Percentiles rank a stretch among this genome's conserved stretches.
Evolutionary conservation across 2,797 vertebrate species (phyloP).

Genomic region (Rhinophrynus dorsalis): DNA sequence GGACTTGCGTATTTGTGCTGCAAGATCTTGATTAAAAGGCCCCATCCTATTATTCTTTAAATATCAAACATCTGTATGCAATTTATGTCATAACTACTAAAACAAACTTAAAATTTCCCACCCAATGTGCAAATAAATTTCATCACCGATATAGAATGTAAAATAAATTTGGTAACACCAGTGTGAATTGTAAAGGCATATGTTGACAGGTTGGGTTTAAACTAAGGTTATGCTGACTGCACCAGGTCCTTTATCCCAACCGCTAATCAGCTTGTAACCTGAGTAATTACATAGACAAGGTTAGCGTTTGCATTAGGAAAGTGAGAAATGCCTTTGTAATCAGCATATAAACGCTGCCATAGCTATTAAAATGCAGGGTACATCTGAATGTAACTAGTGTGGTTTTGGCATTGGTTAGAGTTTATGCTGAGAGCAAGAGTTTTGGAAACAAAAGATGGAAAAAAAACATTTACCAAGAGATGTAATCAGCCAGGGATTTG

Average conservation of each 20-base stretch:
- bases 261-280: conserved; percentile 32
- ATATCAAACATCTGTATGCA: conserved; percentile 38
- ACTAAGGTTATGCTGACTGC: conserved; percentile 18
- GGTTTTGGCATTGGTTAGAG: conserved; percentile 31
- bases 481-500: conserved; percentile 29
- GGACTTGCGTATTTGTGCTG: no score
- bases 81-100: conserved; percentile 41
- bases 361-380: conserved; percentile 23
- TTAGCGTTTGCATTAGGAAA: background rate
- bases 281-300: conserved; percentile 8
- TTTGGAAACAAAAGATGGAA: conserved; percentile 36
- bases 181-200: conserved; percentile 36
- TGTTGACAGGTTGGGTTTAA: conserved; percentile 36
- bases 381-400: conserved; percentile 32
- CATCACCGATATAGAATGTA: conserved; percentile 29
- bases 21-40: no score
- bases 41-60: conserved; percentile 9
- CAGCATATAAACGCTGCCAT: background rate
- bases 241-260: conserved; percentile 10
- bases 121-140: conserved; percentile 29
- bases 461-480: conserved; percentile 27
- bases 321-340: conserved; percentile 36
- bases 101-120: conserved; percentile 7
- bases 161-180: conserved; percentile 31
- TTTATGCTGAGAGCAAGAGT: conserved; percentile 23